Percentiles rank a stretch among this genome's conserved stretches.
Conservation (phyloP, 2,888 invertebrate species). For the Ophioninae sp. region DNA sequence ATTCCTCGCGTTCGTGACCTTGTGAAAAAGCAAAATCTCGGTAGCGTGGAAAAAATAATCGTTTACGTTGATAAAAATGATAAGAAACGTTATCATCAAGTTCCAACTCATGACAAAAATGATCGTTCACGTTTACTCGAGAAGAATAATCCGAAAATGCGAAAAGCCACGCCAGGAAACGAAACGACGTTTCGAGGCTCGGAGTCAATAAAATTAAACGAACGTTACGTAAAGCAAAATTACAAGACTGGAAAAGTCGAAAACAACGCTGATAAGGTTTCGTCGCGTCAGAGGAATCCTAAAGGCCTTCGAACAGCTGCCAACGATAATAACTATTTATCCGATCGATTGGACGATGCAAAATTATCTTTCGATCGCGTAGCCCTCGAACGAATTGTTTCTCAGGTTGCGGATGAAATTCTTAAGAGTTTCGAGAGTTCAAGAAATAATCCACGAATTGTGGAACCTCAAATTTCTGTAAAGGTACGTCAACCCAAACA, state of each 20-base stretch:
- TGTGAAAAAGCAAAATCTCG: conserved; percentile 65
- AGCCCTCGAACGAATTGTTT: conserved; percentile 62
- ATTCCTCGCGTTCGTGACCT: conserved; percentile 63
- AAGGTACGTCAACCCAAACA: conserved; percentile 48
- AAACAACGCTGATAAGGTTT: neutral
- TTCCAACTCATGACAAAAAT: conserved; percentile 1
- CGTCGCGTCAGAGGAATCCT: conserved; percentile 21
- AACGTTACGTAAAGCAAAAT: conserved; percentile 17
- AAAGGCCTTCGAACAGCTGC: neutral
- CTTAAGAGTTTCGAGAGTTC: conserved; percentile 51
- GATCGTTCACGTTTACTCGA: neutral
- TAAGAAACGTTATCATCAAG: conserved; percentile 31
- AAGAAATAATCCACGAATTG: conserved; percentile 19
- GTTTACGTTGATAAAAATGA: conserved; percentile 67
- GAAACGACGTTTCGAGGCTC: conserved; percentile 1
- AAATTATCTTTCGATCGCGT: conserved; percentile 55
- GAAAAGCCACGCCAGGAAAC: neutral
- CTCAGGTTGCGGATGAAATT: conserved; percentile 64
- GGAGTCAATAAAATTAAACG: neutral
- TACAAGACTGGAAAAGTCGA: neutral
- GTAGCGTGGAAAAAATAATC: conserved; percentile 67
- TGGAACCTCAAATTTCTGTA: conserved; percentile 58
- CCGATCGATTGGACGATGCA: conserved; percentile 31
- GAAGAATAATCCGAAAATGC: conserved; percentile 10
- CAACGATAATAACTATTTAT: conserved; percentile 5